phyloP scores from a whole-genome alignment of 2,797 vertebrate species.

The Tokudaia tokunoshimensis region DNA sequence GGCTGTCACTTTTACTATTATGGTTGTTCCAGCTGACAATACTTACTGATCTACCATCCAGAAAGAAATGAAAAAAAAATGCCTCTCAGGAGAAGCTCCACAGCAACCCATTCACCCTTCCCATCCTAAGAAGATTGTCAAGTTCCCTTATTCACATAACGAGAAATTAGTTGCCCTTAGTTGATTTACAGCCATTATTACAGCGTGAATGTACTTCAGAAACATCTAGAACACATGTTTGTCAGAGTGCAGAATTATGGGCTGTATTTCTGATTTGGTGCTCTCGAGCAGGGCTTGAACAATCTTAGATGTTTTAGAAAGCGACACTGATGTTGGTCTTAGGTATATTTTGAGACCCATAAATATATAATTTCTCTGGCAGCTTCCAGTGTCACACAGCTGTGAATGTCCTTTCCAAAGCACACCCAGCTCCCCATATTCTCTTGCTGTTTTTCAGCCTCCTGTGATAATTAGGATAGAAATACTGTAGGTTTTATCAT shows the following conservation, averaged over 20 bases:
- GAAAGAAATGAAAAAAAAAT: not conserved
- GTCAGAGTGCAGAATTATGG: not conserved
- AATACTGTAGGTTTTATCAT: not conserved
- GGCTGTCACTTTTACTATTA: not conserved
- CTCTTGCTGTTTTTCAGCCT: not conserved
- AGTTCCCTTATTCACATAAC: not conserved
- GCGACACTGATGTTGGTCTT: not conserved
- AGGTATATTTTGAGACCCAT: not conserved
- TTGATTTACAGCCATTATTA: not conserved
- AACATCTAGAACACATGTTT: not conserved
- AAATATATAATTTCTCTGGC: not conserved
- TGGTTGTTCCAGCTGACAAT: not conserved
- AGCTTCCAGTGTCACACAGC: fast-evolving
- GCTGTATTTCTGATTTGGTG: not conserved
- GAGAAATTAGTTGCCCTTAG: not conserved
- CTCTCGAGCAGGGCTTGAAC: not conserved
- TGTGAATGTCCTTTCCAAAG: not conserved
- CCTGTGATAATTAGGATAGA: not conserved
- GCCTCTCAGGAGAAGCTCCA: not conserved
- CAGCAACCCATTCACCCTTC: not conserved
- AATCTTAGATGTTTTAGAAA: not conserved
- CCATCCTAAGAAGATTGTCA: not conserved
- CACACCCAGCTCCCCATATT: not conserved
- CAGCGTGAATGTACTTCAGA: not conserved
- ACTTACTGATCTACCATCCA: not conserved